phyloP scores from a whole-genome alignment of 2,113 vertebrate species.

The Catharus minimus region DNA sequence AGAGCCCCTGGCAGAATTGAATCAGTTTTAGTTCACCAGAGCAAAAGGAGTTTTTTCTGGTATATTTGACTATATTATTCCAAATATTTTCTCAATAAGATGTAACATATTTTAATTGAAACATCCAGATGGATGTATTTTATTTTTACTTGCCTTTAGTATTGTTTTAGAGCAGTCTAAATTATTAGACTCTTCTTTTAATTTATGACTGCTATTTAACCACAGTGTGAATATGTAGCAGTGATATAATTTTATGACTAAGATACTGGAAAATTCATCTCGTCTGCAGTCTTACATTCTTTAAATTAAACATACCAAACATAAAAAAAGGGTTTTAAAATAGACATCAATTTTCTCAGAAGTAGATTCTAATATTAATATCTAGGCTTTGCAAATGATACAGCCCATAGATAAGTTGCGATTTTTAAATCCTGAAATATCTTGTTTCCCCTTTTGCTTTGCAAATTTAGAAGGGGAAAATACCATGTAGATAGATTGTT shows the following conservation, averaged over 20 bases:
- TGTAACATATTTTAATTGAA: slow-evolving; percentile 34
- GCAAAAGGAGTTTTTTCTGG: background rate
- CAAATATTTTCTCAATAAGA: background rate
- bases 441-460: background rate
- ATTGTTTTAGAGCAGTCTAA: slow-evolving; percentile 14
- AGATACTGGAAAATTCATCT: slow-evolving; percentile 43
- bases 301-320: slow-evolving; percentile 28
- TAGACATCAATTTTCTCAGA: slow-evolving; percentile 3
- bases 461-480: background rate
- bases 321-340: background rate
- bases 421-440: background rate
- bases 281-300: background rate
- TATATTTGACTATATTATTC: slow-evolving; percentile 24
- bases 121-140: background rate
- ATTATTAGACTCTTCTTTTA: slow-evolving; percentile 31
- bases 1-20: background rate
- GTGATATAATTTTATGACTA: slow-evolving; percentile 26
- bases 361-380: slow-evolving; percentile 14
- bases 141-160: slow-evolving; percentile 25
- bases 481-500: too few relatives aligned
- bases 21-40: slow-evolving; percentile 16
- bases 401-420: background rate
- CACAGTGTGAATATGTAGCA: background rate
- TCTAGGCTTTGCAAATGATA: slow-evolving; percentile 15
- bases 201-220: slow-evolving; percentile 47